Base-by-base conservation (phyloP, 2,113 vertebrate species). In the Syngnathus floridae region DNA sequence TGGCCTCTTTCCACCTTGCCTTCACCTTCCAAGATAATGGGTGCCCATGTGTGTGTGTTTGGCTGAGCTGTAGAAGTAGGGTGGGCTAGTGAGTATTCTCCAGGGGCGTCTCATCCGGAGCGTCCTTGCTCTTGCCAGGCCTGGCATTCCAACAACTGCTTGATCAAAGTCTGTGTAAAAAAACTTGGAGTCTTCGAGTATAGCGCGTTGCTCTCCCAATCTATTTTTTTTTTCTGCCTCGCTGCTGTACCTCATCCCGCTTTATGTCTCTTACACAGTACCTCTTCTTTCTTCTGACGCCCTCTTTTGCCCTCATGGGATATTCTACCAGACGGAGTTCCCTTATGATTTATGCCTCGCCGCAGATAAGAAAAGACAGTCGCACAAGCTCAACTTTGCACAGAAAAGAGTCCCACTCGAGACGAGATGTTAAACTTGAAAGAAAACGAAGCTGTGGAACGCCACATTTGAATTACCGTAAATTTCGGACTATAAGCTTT, bases 311-410 rank as follows among this genome's bases (percentile, higher is more conserved):
- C 65, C 79, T 64, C 79, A 77, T 75, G 81, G 84, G 82, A 82
- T 72, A 73, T 54, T 63, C 73, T 72, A 68, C 73, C 86, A 80
- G 78, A 87, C 74, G 86, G 58, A 69, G 78, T 70, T 82, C 84
- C 83, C 79, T 80, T 70, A 83, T 86, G 86, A 88, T 88, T 82
- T 85, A 88, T 87, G 84, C 72, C 86, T 86, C 72, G 71, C 69
- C 69, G 46, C 43, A 74, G 65, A 75, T 82, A 75, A 71, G 41
- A 76, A 76, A 80, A 78, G 70, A 79, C 64, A 84, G 57, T 77
- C 61, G 35, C 49, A 69, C 64, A 76, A 77, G 77, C 71, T 74
- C 22, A 45, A 10, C 48, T 62, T 55, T 45, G 35, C 57, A 54
- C 51, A 64, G 49, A 52, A 40, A 61, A 64, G 13, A 70, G 35